Base-by-base conservation (phyloP, 2,888 invertebrate species). In the Cheilosia pagana region DNA sequence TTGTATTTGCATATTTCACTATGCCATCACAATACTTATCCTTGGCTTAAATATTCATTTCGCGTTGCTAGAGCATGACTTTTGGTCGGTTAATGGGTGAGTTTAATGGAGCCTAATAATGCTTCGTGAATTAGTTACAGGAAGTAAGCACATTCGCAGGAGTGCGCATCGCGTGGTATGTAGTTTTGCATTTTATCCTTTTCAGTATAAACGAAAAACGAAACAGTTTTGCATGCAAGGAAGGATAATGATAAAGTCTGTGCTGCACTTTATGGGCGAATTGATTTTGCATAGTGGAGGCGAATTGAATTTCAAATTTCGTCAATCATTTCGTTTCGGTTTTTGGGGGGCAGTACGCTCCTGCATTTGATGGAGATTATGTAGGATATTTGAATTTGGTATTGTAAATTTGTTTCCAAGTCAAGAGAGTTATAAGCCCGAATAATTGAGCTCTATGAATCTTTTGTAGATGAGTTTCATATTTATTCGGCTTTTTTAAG, bases 1-100 rank as follows among this genome's bases (percentile, higher is more conserved):
- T 16, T 16, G 10, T 52, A 62, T 72, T 72, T 72, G 62, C 72
- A 72, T 72, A 43, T 62, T 52, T 72, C 45, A 55, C 21, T 35
- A 16, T 25, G 5, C 28, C 39, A 45, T 60, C 50, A 19, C 23
- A 48, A 23, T 16, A 50, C 70, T 35, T 45, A 39, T 19, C 10
- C 21, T 52, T 31, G 31, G 16, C 16, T 72, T 53, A 62, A 62
- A 28, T 53, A 72, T 72, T 72, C 62, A 72, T 72, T 62, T 53
- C 31, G 35, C 43, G 52, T 45, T 53, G 16, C 39, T 31, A 21
- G 31, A 53, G 45, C 62, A 72, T 45, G 72, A 35, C 43, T 62
- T 72, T 43, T 53, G 71, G 52, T 62, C 52, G 60, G 52, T 62
- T 72, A 72, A 62, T 43, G 52, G 52, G 21, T 21, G 21, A 23